Conservation (phyloP, 2,888 invertebrate genomes). For the Pterostichus niger region DNA sequence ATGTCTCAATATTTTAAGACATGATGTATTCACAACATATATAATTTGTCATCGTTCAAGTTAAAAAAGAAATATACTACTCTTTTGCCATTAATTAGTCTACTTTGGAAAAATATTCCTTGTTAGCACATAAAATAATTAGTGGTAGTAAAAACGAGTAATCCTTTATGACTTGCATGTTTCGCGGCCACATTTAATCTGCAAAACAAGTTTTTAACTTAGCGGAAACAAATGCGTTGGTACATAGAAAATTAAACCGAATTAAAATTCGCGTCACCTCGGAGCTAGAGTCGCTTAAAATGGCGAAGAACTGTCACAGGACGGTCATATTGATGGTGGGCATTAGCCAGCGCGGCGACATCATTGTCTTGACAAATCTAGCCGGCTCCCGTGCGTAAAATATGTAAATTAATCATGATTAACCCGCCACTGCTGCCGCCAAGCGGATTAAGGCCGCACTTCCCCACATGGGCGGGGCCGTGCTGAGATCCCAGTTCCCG, state of each 20-base stretch:
- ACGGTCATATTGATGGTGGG: constrained; percentile 63
- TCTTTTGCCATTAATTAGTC: too few species aligned
- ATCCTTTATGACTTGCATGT: not conserved
- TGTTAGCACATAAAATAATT: too few species aligned
- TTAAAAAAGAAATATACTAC: too few species aligned
- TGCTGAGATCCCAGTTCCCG: not conserved
- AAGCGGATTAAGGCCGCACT: constrained; percentile 34
- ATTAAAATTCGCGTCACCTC: constrained; percentile 55
- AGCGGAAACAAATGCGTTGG: constrained; percentile 42
- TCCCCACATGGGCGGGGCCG: constrained; percentile 18
- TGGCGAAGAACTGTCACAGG: constrained; percentile 55
- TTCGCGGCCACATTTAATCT: constrained; percentile 30
- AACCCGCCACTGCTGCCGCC: constrained; percentile 33
- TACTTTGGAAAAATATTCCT: too few species aligned
- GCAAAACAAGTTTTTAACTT: constrained; percentile 50
- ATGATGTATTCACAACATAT: too few species aligned
- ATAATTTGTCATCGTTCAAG: too few species aligned
- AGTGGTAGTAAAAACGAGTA: not conserved
- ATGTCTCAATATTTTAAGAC: too few species aligned
- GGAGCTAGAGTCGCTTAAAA: constrained; percentile 45
- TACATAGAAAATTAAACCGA: constrained; percentile 62
- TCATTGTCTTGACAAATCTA: constrained; percentile 67
- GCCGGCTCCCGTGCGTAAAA: constrained; percentile 63
- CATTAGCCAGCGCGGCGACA: constrained; percentile 60
- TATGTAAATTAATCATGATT: constrained; percentile 67